These are phyloP conservation scores for Ornithoptera alexandrae DNA, from an alignment of 2,888 invertebrate genomes.

Conservation along the genomic window DNA sequence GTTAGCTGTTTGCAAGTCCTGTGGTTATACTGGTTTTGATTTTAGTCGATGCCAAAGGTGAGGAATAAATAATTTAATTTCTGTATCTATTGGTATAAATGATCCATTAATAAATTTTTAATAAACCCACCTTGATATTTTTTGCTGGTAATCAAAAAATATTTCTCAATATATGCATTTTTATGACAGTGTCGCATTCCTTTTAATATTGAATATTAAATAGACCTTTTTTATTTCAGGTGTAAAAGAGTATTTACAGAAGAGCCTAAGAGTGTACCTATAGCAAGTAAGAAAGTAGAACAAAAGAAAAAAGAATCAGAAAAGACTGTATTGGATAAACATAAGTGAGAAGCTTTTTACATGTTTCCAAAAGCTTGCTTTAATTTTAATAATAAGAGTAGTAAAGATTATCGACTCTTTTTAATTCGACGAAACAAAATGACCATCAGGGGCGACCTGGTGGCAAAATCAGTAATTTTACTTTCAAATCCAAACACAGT, in stretches of 20 bases:
- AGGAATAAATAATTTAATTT: neutral
- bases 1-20: constrained; percentile 88
- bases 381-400: too few species aligned
- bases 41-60: constrained; percentile 88
- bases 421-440: neutral
- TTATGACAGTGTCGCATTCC: neutral
- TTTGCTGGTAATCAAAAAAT: too few species aligned
- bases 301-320: constrained; percentile 75
- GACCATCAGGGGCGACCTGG: too few species aligned
- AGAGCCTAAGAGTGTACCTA: constrained; percentile 82
- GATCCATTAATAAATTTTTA: too few species aligned
- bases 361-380: neutral
- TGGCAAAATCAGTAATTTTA: too few species aligned
- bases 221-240: constrained; percentile 46
- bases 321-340: constrained; percentile 61
- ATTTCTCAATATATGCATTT: neutral
- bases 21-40: constrained; percentile 89
- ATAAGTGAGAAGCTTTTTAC: constrained; percentile 49
- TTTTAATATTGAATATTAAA: neutral
- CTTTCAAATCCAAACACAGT: too few species aligned
- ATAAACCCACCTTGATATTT: too few species aligned
- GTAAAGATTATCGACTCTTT: neutral
- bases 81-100: too few species aligned
- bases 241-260: constrained; percentile 86
- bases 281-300: constrained; percentile 70